Evolutionary conservation across 2,888 invertebrate species (phyloP).

Genomic region (Mythimna albipuncta): DNA sequence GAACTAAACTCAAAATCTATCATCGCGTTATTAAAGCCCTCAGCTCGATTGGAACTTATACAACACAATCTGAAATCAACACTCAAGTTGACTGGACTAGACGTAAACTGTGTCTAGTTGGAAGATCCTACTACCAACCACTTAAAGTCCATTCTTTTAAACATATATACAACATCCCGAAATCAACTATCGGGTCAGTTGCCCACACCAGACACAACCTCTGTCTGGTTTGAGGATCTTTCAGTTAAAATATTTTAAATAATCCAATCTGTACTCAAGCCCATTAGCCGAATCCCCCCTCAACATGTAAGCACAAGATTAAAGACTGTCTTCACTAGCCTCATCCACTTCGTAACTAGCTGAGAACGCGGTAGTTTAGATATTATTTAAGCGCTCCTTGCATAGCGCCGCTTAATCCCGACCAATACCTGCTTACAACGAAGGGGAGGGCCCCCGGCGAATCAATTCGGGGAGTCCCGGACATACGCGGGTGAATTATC

Average conservation of each 20-base stretch:
- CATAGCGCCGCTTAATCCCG: conserved; percentile 57
- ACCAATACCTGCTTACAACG: conserved; percentile 68
- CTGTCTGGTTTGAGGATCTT: no score
- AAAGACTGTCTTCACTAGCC: conserved; percentile 24
- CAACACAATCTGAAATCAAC: no score
- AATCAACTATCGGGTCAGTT: no score
- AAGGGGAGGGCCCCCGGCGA: conserved; percentile 62
- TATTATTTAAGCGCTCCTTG: conserved; percentile 55
- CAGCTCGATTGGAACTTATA: no score
- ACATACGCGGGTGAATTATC: conserved; percentile 62
- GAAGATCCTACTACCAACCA: no score
- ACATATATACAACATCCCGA: no score
- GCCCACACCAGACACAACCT: no score
- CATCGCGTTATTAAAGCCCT: no score
- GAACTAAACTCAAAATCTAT: no score
- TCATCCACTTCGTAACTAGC: conserved; percentile 14
- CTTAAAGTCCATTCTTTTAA: no score
- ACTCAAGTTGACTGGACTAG: no score
- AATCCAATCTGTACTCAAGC: not conserved
- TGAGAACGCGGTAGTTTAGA: conserved; percentile 28
- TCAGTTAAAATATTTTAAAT: not conserved
- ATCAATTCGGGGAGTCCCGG: conserved; percentile 63
- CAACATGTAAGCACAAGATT: conserved; percentile 20
- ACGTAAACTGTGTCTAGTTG: no score
- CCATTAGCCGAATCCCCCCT: not conserved